Evolutionary conservation across 2,888 invertebrate species (phyloP).

Genomic region (Corbicula japonica): DNA sequence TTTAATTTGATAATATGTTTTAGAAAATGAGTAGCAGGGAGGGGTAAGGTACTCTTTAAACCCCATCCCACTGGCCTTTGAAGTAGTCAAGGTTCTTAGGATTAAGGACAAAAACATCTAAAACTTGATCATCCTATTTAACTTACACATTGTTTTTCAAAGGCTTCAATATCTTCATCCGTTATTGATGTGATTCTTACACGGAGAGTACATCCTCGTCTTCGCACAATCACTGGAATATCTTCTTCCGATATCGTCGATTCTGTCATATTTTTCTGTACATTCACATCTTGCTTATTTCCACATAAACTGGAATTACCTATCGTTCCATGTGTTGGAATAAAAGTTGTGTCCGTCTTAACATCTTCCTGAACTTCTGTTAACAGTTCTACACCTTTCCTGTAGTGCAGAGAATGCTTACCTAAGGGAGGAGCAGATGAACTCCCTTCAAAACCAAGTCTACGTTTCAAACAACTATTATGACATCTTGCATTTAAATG

Average conservation of each 20-base stretch:
- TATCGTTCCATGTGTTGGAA: no score
- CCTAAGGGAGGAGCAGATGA: neutral
- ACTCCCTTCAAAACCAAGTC: conserved; percentile 5
- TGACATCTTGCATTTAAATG: neutral
- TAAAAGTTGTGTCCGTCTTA: neutral
- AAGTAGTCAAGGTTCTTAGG: no score
- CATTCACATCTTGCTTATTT: conserved; percentile 15
- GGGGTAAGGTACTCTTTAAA: no score
- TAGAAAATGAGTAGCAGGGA: no score
- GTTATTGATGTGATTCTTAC: conserved; percentile 83
- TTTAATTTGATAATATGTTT: no score
- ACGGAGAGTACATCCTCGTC: conserved; percentile 82
- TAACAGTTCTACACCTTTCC: conserved; percentile 1
- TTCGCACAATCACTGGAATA: conserved; percentile 83
- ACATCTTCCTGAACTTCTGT: neutral
- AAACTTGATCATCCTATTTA: no score
- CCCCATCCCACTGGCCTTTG: no score
- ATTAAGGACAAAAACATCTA: neutral
- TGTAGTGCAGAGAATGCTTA: neutral
- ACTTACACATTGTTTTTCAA: conserved; percentile 65
- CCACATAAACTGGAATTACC: no score
- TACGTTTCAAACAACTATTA: conserved; percentile 8
- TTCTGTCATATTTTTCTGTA: conserved; percentile 58
- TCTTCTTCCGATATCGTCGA: conserved; percentile 84
- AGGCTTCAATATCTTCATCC: conserved; percentile 69